Base-by-base conservation (phyloP, 1,140 invertebrate genomes). In the Acyrthosiphon pisum region DNA sequence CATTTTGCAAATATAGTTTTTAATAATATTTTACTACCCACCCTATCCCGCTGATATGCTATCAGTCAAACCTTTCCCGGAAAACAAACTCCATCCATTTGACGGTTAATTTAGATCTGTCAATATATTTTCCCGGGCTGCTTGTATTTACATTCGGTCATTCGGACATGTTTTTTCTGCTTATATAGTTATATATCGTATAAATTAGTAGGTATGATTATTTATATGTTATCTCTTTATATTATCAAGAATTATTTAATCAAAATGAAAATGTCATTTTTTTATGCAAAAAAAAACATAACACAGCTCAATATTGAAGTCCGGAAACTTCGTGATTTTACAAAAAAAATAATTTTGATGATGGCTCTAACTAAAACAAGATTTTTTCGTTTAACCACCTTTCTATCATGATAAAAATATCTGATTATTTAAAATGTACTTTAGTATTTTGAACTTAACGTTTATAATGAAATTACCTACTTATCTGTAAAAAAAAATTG, bases 41-140 rank as follows among this genome's bases (percentile, higher is more conserved):
- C 60, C 60, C 30, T 18, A 18, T n/a, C 60, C 60, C 11, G 2
- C 60, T n/a, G 30, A 76, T 76, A 76, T 76, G 60, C 60, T 76
- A 76, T 76, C 60, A 76, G 60, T n/a, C 60, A 76, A 76, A 76
- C 14, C 60, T 76, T n/a, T 76, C 30, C n/a, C 60, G 60, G 60
- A 76, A 76, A n/a, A 76, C 60, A 76, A 60, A 76, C 60, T 76
- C 60, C 60, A n/a, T 76, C 60, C 11, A n/a, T 76, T 76, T 76
- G 60, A 76, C 60, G 60, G 30, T 76, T 76, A 76, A 76, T 76
- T 76, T 76, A 76, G 60, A 76, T 76, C 60, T 76, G 60, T 76
- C 60, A 76, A 76, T 76, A 76, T n/a, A 76, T 76, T 76, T 76
- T 2, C 60, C 60, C 6, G 14, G 14, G 4, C 60, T n/a, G 60